A percentile compares a stretch with the other conserved stretches of the same genome.
Evolutionary conservation across 2,113 vertebrate species (phyloP).

Genomic region (Camelus dromedarius): DNA sequence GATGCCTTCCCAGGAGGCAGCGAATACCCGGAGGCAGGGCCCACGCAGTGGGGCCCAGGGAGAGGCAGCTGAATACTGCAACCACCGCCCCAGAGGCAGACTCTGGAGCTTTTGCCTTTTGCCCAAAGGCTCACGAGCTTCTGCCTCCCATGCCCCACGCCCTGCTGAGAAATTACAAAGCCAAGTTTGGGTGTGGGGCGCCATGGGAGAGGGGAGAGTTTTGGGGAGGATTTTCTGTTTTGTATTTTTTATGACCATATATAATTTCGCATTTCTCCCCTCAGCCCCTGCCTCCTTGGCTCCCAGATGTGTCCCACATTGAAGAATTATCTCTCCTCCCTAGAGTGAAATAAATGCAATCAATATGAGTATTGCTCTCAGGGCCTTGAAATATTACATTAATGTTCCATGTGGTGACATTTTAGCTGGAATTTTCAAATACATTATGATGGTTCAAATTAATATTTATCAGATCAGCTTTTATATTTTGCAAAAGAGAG

Average conservation of each 20-base stretch:
- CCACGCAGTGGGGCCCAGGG: not conserved
- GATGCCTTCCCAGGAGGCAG: not conserved
- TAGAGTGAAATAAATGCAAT: constrained; percentile 99
- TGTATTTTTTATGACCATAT: constrained; percentile 89
- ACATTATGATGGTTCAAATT: constrained; percentile 99
- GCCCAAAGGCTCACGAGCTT: not conserved
- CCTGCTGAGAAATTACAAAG: constrained; percentile 61
- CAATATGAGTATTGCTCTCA: constrained; percentile 99
- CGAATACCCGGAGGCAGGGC: not conserved
- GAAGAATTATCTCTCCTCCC: constrained; percentile 99
- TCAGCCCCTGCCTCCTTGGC: constrained; percentile 98
- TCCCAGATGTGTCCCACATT: constrained; percentile 99
- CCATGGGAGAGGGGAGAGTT: constrained; percentile 23
- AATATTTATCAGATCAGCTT: constrained; percentile 99
- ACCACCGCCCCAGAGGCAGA: not conserved
- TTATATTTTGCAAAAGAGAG: constrained; percentile 99
- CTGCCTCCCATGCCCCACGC: not conserved
- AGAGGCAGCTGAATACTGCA: not conserved
- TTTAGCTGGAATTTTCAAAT: constrained; percentile 99
- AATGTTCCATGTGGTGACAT: constrained; percentile 99
- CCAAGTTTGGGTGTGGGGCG: constrained; percentile 76
- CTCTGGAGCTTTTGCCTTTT: not conserved
- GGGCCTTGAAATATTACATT: constrained; percentile 99
- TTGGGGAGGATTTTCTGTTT: constrained; percentile 82
- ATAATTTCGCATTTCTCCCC: constrained; percentile 98